phyloP scores from a whole-genome alignment of 2,888 invertebrate genomes.

The Acronicta alni region DNA sequence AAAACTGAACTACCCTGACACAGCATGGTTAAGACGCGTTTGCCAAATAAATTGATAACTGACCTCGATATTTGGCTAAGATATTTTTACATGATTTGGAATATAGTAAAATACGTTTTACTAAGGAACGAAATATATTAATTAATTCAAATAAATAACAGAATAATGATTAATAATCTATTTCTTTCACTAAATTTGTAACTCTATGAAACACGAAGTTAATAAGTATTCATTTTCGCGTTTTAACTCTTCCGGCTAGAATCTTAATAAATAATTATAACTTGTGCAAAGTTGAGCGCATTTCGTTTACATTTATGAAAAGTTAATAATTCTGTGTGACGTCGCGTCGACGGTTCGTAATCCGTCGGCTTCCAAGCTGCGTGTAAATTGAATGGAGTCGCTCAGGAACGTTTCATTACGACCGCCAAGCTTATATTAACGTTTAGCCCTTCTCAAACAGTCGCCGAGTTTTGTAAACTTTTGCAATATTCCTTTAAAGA shows the following conservation, averaged over 20 bases:
- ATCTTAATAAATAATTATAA: conserved; percentile 50
- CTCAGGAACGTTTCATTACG: conserved; percentile 52
- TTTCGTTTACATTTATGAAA: conserved; percentile 51
- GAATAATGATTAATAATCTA: too few species aligned
- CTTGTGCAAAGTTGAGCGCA: conserved; percentile 39
- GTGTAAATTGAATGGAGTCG: conserved; percentile 54
- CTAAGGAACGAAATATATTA: too few species aligned
- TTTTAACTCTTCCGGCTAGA: conserved; percentile 27
- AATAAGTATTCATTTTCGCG: background rate
- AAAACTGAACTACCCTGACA: too few species aligned
- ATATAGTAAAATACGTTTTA: too few species aligned
- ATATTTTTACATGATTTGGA: too few species aligned
- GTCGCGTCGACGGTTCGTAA: conserved; percentile 42
- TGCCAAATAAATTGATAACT: too few species aligned
- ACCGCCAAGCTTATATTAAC: conserved; percentile 35
- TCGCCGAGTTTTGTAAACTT: conserved; percentile 13
- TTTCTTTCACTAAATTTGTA: too few species aligned
- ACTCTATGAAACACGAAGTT: too few species aligned
- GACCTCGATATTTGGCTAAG: too few species aligned
- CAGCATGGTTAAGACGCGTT: too few species aligned
- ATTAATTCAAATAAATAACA: too few species aligned
- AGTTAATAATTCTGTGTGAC: conserved; percentile 51
- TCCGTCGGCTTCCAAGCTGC: conserved; percentile 43
- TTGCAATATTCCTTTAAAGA: conserved; percentile 19
- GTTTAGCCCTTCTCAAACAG: conserved; percentile 26